These are phyloP conservation scores for Arnoldichthys spilopterus DNA, from an alignment of 2,797 vertebrate genomes.

Conservation along the genomic window DNA sequence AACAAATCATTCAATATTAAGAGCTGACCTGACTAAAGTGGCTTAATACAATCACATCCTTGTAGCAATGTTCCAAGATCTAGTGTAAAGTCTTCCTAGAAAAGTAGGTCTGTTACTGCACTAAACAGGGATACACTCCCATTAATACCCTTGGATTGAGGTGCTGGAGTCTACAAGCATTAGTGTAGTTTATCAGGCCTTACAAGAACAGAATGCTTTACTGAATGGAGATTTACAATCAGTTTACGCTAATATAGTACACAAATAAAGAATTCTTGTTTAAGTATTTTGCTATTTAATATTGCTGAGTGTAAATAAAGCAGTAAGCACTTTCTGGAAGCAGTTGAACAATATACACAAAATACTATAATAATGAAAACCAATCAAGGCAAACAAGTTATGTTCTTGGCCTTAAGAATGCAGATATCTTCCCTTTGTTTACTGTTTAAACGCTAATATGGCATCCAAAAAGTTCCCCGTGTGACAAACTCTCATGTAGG, in stretches of 20 bases:
- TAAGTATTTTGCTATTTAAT: background rate
- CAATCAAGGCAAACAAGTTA: background rate
- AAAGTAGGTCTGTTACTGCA: background rate
- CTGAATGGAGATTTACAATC: background rate
- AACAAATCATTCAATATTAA: background rate
- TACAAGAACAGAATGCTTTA: background rate
- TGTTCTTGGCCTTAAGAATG: background rate
- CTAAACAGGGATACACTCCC: background rate
- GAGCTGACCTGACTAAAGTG: background rate
- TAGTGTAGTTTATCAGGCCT: background rate
- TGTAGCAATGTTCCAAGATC: too few species aligned
- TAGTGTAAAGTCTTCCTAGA: background rate
- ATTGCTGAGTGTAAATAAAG: background rate
- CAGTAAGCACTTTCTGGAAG: too few species aligned
- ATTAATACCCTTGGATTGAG: background rate
- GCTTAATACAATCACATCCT: background rate
- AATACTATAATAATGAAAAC: background rate
- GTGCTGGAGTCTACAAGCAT: background rate
- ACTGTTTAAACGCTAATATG: slow-evolving; percentile 24
- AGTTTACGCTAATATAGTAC: background rate
- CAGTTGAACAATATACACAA: too few species aligned
- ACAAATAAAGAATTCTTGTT: background rate
- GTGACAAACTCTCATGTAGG: slow-evolving; percentile 44
- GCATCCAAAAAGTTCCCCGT: slow-evolving; percentile 66
- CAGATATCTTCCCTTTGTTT: background rate